Base-by-base conservation (phyloP, 2,113 vertebrate species). In the Sorex araneus region DNA sequence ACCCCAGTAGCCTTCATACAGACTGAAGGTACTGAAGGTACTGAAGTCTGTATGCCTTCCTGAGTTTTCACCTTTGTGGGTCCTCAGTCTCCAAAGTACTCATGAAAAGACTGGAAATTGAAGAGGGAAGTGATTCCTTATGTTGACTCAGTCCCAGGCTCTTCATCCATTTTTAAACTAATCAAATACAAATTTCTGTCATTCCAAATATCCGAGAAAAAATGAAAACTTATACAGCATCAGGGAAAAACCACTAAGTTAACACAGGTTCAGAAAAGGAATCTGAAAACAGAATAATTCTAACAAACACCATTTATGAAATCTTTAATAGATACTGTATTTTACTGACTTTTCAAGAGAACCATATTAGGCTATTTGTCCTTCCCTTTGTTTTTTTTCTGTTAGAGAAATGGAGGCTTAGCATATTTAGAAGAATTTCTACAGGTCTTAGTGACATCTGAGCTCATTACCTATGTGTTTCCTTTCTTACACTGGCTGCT, bases 341-440 rank as follows among this genome's bases (percentile, higher is more conserved):
- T 89, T 69, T 30, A 67, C 60, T 94, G 70, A 47, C 34, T 92
- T 94, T 89, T 89, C 21, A 60, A 30, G 73, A 40, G 13, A 79
- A 32, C 13, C 27, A 47, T 67, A 8, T 70, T 85, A 64, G 32
- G 32, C 80, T 80, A 34, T 23, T 34, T 40, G 32, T 36, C 3
- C 8, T 30, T 2, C 28, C 21, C 28, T 74, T 43, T 47, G 80
- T 76, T 70, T 43, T 47, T 85, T 76, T 70, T 19, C 32, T 86
- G 50, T 36, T 21, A 70, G 81, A n/a, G 32, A 76, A 92, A 89
- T 60, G 34, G 54, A 92, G 6, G 32, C 27, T 50, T 69, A 50
- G 30, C 27, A 64, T 54, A 25, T 5, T 71, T n/a, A 67, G 6
- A 75, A 64, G 54, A 30, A 45, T 90, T 76, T 82, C 30, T 84